Base-by-base conservation (phyloP, 2,113 vertebrate species). In the Mola mola region DNA sequence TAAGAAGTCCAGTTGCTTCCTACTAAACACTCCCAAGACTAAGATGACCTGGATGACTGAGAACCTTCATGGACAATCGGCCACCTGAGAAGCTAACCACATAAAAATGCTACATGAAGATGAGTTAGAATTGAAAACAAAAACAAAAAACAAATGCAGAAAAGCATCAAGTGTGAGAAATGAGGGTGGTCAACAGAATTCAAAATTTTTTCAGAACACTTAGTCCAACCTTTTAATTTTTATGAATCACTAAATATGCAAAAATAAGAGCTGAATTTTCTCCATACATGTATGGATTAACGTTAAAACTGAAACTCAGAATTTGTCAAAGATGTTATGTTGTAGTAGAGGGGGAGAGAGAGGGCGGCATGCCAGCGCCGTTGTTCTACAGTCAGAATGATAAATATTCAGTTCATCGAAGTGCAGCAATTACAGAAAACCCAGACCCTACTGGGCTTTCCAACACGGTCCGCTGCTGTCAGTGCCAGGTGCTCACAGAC, bases 341-440 rank as follows among this genome's bases (percentile, higher is more conserved):
- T 57, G 42, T 29, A 6, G 3, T 42, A 34, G 9, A 40, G 9
- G 19, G 48, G 8, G 10, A 38, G 55, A n/a, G 42, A 60, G 21
- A 33, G 2, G 31, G 47, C 38, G 72, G 63, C 70, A 84, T 72
- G 67, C 70, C 79, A 78, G 72, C 24, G 50, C 72, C 83, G 70
- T 57, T 29, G 61, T 75, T 69, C 64, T 70, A 81, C 81, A 79
- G 75, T 81, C 75, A 40, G 52, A 34, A 69, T 46, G 78, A 87
- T 75, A 79, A 81, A 85, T 78, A 78, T 55, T 79, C 46, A 69
- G 73, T 86, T 80, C 72, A 69, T 58, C 70, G 79, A 87, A 83
- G 81, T 87, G 86, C 86, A 86, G 83, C 81, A 85, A 66, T 72
- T 70, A 64, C 72, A 63, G 56, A 64, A 57, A 71, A 55, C 58